These are phyloP conservation scores for Nebria brevicollis DNA, from an alignment of 2,888 invertebrate genomes.

Conservation along the genomic window DNA sequence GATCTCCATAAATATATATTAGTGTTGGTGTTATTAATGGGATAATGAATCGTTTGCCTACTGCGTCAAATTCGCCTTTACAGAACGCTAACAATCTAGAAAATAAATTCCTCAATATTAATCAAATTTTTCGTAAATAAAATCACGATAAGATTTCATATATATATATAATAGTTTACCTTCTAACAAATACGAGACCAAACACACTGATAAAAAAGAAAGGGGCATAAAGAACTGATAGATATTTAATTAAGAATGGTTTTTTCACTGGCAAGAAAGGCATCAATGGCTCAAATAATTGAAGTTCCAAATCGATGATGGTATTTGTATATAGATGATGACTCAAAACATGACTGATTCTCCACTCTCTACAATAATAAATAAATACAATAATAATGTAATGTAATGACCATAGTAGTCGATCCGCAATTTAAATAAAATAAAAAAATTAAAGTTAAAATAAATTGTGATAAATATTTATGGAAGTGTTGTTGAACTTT, in stretches of 20 bases:
- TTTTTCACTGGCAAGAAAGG: constrained; percentile 73
- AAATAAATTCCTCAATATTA: not conserved
- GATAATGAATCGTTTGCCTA: constrained; percentile 32
- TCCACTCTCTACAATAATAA: constrained; percentile 70
- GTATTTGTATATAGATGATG: constrained; percentile 85
- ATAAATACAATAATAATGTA: no score
- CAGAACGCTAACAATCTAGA: constrained; percentile 18
- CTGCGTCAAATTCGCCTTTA: constrained; percentile 8
- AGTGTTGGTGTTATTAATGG: constrained; percentile 34
- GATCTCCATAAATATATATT: constrained; percentile 51
- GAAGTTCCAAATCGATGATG: constrained; percentile 78
- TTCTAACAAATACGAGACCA: constrained; percentile 17
- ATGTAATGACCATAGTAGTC: no score
- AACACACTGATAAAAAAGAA: constrained; percentile 47
- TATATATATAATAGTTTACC: constrained; percentile 19
- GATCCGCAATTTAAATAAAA: not conserved
- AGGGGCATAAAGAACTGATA: constrained; percentile 67
- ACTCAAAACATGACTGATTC: constrained; percentile 79
- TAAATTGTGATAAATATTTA: constrained; percentile 11
- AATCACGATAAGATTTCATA: no score
- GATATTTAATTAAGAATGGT: constrained; percentile 64
- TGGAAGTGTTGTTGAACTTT: not conserved
- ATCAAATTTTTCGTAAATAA: not conserved
- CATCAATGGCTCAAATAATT: constrained; percentile 72
- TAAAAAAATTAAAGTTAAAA: constrained; percentile 9